Conservation (phyloP, 2,113 vertebrate species). For the Irena cyanogastra region DNA sequence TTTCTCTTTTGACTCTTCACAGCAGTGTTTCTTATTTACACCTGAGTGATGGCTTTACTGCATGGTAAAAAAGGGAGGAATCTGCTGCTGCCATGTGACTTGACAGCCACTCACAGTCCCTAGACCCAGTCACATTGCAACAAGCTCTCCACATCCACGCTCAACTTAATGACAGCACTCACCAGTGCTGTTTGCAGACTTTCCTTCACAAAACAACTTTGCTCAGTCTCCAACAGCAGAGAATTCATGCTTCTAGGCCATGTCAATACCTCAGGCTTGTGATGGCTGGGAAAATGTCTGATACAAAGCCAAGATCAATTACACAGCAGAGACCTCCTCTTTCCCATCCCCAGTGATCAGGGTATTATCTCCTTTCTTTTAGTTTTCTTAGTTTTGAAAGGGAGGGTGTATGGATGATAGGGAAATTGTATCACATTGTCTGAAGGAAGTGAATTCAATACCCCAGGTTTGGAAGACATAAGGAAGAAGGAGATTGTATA, state of each 20-base stretch:
- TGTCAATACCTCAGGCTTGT: background rate
- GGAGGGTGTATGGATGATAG: background rate
- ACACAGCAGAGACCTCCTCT: background rate
- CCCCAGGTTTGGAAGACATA: background rate
- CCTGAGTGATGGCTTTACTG: background rate
- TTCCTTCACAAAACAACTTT: background rate
- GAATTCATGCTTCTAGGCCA: fast-evolving
- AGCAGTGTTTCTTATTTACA: background rate
- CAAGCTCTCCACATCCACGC: background rate
- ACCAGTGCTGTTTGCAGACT: background rate
- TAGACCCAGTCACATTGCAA: background rate
- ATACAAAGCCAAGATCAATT: background rate
- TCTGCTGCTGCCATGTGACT: background rate
- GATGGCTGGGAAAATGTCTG: background rate
- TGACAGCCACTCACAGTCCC: background rate
- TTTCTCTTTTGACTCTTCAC: background rate
- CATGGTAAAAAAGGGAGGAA: background rate
- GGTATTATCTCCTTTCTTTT: background rate
- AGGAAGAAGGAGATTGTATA: background rate
- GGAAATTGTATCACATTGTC: background rate
- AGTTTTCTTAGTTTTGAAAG: background rate
- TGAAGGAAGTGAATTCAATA: background rate
- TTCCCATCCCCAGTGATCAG: background rate
- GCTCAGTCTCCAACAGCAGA: background rate
- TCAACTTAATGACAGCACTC: background rate